Evolutionary conservation across 2,888 invertebrate species (phyloP).

Genomic region (Cosmopolites sordidus): DNA sequence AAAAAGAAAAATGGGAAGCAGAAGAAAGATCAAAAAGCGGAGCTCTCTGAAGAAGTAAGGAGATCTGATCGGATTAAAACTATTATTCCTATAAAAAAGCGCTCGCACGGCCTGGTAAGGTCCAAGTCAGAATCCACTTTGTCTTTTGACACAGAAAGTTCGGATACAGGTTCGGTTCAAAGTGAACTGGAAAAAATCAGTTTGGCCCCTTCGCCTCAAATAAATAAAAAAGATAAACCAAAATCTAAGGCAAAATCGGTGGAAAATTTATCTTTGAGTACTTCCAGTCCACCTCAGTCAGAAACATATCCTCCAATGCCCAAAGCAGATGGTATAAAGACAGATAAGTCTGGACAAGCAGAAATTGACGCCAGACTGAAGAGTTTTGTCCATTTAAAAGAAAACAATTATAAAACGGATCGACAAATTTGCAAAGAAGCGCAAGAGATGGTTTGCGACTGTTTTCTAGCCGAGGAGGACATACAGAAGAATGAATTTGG

Average conservation of each 20-base stretch:
- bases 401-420: conserved; percentile 82
- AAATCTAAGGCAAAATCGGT: conserved; percentile 24
- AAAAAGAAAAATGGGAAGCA: conserved; percentile 11
- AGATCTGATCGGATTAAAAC: conserved; percentile 73
- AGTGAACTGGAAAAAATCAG: conserved; percentile 32
- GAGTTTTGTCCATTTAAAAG: conserved; percentile 74
- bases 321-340: conserved; percentile 15
- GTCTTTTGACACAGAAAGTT: conserved; percentile 49
- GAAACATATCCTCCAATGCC: conserved; percentile 19
- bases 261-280: conserved; percentile 22
- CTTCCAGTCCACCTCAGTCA: conserved; percentile 7
- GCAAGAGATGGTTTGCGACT: conserved; percentile 92
- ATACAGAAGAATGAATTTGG: conserved; percentile 76
- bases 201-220: conserved; percentile 29
- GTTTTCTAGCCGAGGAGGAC: conserved; percentile 84
- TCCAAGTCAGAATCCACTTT: conserved; percentile 45
- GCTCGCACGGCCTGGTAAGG: conserved; percentile 63
- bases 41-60: conserved; percentile 50
- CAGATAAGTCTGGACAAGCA: conserved; percentile 29
- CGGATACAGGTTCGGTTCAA: conserved; percentile 51
- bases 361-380: conserved; percentile 61
- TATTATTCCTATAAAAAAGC: conserved; percentile 64
- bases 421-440: conserved; percentile 86
- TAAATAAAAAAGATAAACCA: conserved; percentile 18
- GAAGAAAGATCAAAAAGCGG: conserved; percentile 17